Evolutionary conservation across 2,797 vertebrate species (phyloP), one percentile per base, ranked within the genome.

Genomic region (Ispidina picta): DNA sequence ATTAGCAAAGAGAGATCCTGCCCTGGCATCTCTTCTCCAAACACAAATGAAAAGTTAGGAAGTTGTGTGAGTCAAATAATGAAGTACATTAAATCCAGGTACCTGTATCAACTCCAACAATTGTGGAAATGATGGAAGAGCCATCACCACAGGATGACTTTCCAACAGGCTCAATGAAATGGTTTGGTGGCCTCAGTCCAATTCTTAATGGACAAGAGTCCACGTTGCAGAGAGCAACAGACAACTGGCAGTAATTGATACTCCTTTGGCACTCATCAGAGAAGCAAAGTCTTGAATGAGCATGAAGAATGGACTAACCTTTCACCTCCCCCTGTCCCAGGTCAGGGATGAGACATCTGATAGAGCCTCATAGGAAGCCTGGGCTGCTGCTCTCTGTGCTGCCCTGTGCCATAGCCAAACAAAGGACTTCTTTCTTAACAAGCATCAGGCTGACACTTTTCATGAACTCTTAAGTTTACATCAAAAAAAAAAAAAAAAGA

Each of bases 231-330:
- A 92, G 94, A 77, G 72, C 74, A 94, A 92, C 82, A 91, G 58
- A 83, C 81, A 89, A 94, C 83, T 84, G 79, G 59, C 91, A 94
- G 93, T 93, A 93, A 96, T 76, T 93, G 86, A 95, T 90, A 95
- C 90, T 78, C 78, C 83, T 86, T 19, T 93, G 93, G 95, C 91
- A 86, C 93, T 94, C 83, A 87, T 59, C 74, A 87, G 64, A 94
- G 73, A 84, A 84, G 71, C 9, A 1, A 92, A 91, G 90, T 87
- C 91, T 86, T 94, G 91, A 91, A 91, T 73, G 88, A 94, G 80
- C 92, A 88, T 94, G 96, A 96, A 95, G 92, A 94, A 96, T 93
- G 86, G 79, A 77, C 90, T 97, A 96, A 96, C 89, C 92, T 95
- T 93, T 96, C 92, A 96, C 90, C 91, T 90, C 60, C n/a, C 59